Evolutionary conservation across 2,113 vertebrate species (phyloP).

Genomic region (Tychaedon coryphoeus): DNA sequence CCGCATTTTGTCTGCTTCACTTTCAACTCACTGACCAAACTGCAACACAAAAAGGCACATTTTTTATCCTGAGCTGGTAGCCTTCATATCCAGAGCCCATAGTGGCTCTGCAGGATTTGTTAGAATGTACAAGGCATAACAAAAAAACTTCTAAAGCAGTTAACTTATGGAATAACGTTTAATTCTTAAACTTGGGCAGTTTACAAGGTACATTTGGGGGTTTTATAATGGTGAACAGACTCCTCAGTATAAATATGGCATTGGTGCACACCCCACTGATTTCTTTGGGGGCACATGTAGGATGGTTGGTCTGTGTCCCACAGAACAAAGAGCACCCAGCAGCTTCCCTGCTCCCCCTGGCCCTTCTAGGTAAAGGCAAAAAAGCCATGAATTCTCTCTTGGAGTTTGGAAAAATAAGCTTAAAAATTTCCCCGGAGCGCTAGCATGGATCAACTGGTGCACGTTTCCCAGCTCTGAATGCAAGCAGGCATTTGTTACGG

Average conservation of each 20-base stretch:
- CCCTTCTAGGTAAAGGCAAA: background rate
- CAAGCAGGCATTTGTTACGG: background rate
- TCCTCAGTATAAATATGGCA: background rate
- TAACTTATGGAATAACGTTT: background rate
- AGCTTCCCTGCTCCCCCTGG: background rate
- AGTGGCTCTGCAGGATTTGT: background rate
- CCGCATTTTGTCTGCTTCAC: background rate
- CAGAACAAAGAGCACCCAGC: background rate
- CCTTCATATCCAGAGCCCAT: background rate
- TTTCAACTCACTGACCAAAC: background rate
- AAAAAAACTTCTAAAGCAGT: background rate
- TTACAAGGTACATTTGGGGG: background rate
- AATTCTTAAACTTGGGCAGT: background rate
- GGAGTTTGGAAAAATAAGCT: background rate
- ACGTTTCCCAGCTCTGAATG: background rate
- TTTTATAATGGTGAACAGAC: background rate
- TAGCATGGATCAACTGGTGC: background rate
- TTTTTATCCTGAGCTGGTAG: background rate
- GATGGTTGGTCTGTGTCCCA: background rate
- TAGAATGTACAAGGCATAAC: background rate
- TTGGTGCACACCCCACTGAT: background rate
- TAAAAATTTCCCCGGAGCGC: background rate
- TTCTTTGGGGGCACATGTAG: background rate
- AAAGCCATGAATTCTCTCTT: background rate
- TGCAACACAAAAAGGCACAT: background rate